These are phyloP conservation scores for Melanargia galathea DNA, from an alignment of 2,888 invertebrate species.

Conservation along the genomic window DNA sequence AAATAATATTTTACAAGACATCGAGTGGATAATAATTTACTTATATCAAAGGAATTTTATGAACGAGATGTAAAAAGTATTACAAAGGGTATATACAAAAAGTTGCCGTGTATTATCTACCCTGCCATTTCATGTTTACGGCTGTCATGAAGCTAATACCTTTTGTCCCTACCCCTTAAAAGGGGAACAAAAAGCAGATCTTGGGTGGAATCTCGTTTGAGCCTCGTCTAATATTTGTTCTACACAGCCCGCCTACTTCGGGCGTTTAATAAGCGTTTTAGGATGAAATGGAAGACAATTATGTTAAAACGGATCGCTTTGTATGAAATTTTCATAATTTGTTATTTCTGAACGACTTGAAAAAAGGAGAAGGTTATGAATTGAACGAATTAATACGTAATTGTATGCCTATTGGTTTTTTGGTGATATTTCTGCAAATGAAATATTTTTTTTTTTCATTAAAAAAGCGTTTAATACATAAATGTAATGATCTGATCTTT, in stretches of 20 bases:
- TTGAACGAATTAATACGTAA: no score
- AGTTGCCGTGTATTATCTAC: slow-evolving; percentile 34
- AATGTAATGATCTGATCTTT: no score
- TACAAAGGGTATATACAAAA: slow-evolving; percentile 18
- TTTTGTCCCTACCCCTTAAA: slow-evolving; percentile 29
- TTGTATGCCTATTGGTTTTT: no score
- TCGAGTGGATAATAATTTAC: neutral
- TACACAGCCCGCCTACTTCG: slow-evolving; percentile 13
- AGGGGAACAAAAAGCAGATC: slow-evolving; percentile 30
- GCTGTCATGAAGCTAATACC: slow-evolving; percentile 41
- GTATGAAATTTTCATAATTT: slow-evolving; percentile 5
- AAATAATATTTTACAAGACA: no score
- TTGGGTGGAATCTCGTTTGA: slow-evolving; percentile 34
- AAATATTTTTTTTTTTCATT: no score
- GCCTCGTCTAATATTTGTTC: slow-evolving; percentile 34
- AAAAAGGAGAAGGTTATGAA: neutral
- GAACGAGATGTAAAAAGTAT: slow-evolving; percentile 9
- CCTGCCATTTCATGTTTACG: slow-evolving; percentile 40
- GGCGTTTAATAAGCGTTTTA: slow-evolving; percentile 28
- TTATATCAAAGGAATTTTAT: slow-evolving; percentile 13
- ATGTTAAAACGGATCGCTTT: slow-evolving; percentile 12
- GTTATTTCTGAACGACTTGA: neutral
- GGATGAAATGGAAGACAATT: slow-evolving; percentile 11
- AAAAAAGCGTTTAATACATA: no score
- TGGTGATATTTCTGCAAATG: no score